Percentiles rank a stretch among this genome's conserved stretches.
Evolutionary conservation across 2,113 vertebrate genomes (phyloP).

Genomic region (Pelusios castaneus): DNA sequence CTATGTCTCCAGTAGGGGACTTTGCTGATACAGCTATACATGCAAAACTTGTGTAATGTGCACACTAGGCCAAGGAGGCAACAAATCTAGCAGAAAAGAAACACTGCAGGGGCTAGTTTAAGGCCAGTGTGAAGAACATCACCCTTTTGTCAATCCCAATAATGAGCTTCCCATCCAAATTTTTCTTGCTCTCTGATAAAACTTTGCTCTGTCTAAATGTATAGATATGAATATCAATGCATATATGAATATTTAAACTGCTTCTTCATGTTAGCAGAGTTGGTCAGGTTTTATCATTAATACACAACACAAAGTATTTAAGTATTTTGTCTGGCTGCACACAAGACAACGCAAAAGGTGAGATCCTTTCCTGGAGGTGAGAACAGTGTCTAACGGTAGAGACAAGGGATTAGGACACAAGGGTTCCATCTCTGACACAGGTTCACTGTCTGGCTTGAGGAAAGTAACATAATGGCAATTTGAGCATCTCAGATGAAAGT

Average conservation of each 20-base stretch:
- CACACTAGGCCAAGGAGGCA: not conserved
- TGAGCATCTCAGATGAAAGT: not conserved
- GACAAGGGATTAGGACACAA: not conserved
- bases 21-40: not conserved
- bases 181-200: accelerated
- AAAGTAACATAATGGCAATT: not conserved
- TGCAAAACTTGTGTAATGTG: not conserved
- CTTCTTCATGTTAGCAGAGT: not conserved
- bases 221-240: too few relatives aligned
- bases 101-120: accelerated
- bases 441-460: not conserved
- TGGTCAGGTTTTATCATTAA: not conserved
- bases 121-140: not conserved
- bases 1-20: not conserved
- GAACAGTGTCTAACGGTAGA: accelerated
- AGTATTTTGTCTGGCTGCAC: not conserved
- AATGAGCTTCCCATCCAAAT: accelerated
- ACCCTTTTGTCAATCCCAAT: accelerated
- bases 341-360: not conserved
- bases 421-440: not conserved
- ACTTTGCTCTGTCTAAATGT: not conserved
- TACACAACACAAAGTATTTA: not conserved
- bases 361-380: not conserved
- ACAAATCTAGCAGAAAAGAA: not conserved
- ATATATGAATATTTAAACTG: not conserved